Conservation (phyloP, 2,113 vertebrate genomes). For the Lanius ludovicianus region DNA sequence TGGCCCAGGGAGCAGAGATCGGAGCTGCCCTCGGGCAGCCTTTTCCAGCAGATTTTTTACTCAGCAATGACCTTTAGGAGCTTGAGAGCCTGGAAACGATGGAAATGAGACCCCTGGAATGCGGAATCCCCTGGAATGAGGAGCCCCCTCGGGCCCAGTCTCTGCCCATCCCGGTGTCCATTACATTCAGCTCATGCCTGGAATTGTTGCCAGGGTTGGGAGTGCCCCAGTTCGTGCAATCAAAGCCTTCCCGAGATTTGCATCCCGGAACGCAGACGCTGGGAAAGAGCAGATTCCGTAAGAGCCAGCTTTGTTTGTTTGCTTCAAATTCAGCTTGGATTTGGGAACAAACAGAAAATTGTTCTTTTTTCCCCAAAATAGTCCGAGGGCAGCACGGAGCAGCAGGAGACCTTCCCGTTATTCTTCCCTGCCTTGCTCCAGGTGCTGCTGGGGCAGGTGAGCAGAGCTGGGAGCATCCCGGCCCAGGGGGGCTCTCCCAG, state of each 20-base stretch:
- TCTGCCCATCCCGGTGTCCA: accelerated
- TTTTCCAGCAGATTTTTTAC: not conserved
- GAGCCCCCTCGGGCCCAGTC: not conserved
- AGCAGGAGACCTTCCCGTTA: accelerated
- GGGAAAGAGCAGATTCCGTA: not conserved
- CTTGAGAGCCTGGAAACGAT: accelerated
- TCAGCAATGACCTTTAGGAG: not conserved
- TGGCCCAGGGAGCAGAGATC: not conserved
- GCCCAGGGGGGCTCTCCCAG: not conserved
- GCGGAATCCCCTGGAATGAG: no score
- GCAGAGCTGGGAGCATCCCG: not conserved
- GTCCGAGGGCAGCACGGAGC: not conserved
- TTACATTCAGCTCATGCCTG: not conserved
- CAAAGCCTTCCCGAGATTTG: not conserved
- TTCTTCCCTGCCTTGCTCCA: not conserved
- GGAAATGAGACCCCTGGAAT: not conserved
- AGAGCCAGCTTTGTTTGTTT: not conserved
- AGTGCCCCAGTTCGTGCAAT: not conserved
- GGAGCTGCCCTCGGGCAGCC: not conserved
- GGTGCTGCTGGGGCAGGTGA: not conserved
- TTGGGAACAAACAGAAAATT: not conserved
- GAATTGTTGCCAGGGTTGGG: not conserved
- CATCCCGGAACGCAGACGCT: not conserved
- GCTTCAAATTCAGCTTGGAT: not conserved
- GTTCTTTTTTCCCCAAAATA: accelerated